Evolutionary conservation across 2,113 vertebrate genomes (phyloP), one percentile per base, ranked within the genome.

Genomic region (Datnioides undecimradiatus): DNA sequence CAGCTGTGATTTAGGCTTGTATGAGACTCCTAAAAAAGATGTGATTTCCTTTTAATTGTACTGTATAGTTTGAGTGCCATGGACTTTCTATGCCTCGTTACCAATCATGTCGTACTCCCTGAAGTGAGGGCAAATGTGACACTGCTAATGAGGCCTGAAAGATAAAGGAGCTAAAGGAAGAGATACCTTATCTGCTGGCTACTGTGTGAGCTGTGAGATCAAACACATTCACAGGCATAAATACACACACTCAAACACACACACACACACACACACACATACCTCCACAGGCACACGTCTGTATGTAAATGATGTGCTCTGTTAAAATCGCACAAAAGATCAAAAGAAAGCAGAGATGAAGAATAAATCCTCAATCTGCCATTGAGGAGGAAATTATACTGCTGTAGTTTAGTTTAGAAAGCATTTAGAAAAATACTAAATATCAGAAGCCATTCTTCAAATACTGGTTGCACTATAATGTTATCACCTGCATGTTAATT

Each of bases 131-230:
- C 66, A 66, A 89, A 87, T 78, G 71, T 78, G 77, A 19, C n/a
- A 9, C 54, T 70, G 63, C 87, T 93, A 94, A 95, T 90, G 92
- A 94, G 93, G 73, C 83, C 80, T 85, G 80, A 87, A 80, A 80
- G 92, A 95, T 93, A 92, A 92, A 84, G 83, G 79, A 46, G 84
- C 80, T 75, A 83, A 89, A 74, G 40, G 68, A 54, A 34, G 54
- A 88, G 91, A 93, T 94, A 92, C 8, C 82, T 91, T 94, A 95
- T 95, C 93, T 83, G 52, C 34, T 57, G 36, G 88, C 95, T 95
- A 93, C 94, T 85, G 93, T 84, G 77, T 51, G 64, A 87, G 82
- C 66, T 82, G 67, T 49, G 58, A 88, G 73, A 83, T 85, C 81
- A 91, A 92, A 92, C 83, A 73, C 54, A 83, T 51, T 79, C 62